A percentile compares a stretch with the other conserved stretches of the same genome.
Conservation (phyloP, 2,888 invertebrate species). For the Rotaria macrura region DNA sequence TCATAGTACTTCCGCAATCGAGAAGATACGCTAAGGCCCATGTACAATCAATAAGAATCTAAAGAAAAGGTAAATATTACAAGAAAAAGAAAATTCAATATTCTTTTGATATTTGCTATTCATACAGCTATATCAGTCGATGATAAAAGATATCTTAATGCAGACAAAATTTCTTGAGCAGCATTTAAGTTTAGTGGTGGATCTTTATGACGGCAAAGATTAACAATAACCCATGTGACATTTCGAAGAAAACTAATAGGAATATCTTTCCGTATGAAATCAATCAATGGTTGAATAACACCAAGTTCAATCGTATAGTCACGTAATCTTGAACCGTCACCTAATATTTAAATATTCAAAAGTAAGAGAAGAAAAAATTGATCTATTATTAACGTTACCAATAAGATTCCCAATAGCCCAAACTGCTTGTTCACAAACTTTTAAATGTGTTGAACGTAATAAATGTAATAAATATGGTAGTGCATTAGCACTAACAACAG, state of each 20-base stretch:
- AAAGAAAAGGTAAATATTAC: conserved; percentile 19
- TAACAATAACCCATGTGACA: conserved; percentile 98
- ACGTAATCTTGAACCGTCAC: conserved; percentile 84
- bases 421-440: conserved; percentile 96
- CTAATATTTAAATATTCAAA: too few relatives aligned
- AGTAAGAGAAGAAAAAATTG: too few relatives aligned
- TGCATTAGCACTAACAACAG: conserved; percentile 82
- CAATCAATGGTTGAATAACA: conserved; percentile 79
- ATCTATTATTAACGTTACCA: too few relatives aligned
- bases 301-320: conserved; percentile 88
- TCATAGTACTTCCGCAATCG: conserved; percentile 92
- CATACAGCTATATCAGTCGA: conserved; percentile 88
- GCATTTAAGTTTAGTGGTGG: conserved; percentile 68
- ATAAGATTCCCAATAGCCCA: conserved; percentile 88
- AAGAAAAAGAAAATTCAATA: background rate
- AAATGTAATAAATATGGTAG: conserved; percentile 85
- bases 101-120: too few relatives aligned
- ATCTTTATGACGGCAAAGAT: conserved; percentile 94
- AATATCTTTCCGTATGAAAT: conserved; percentile 87
- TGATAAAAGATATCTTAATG: conserved; percentile 79
- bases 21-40: conserved; percentile 97
- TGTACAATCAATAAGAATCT: conserved; percentile 89
- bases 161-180: conserved; percentile 80
- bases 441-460: conserved; percentile 79
- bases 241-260: conserved; percentile 89